These are phyloP conservation scores for Rhabdophis nuchalis DNA, from an alignment of 2,797 vertebrate species.

Conservation along the genomic window DNA sequence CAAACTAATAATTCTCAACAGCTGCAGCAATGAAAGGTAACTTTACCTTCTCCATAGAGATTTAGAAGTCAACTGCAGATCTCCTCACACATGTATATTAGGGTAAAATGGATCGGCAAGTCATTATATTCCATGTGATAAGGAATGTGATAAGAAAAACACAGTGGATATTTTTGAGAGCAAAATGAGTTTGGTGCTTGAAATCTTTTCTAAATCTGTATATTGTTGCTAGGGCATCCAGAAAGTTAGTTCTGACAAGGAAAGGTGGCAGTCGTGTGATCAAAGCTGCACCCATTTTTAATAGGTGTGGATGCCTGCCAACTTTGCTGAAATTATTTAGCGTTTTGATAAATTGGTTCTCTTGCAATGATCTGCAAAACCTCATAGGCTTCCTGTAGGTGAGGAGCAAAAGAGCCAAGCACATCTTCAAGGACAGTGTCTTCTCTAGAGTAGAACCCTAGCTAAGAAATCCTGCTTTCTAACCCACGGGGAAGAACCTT, in stretches of 20 bases:
- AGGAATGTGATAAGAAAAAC: not conserved
- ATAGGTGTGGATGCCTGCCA: not conserved
- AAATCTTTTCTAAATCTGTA: not conserved
- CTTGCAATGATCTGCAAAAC: not conserved
- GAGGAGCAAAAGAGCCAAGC: not conserved
- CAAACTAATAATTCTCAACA: not conserved
- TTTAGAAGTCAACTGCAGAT: not conserved
- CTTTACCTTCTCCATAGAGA: not conserved
- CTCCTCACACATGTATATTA: not conserved
- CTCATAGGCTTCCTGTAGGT: not conserved
- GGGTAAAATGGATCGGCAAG: not conserved
- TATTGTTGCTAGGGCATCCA: not conserved
- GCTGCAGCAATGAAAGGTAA: not conserved
- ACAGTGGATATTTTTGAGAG: not conserved
- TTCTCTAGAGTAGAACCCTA: not conserved
- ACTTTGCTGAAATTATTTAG: not conserved
- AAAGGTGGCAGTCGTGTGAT: not conserved
- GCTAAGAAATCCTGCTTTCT: not conserved
- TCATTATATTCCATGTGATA: not conserved
- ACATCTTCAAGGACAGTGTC: not conserved
- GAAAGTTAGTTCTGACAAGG: not conserved
- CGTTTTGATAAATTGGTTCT: not conserved
- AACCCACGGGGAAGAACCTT: not conserved
- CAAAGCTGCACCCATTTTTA: not conserved
- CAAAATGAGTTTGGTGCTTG: not conserved